These are phyloP conservation scores for Anarrhichthys ocellatus DNA, from an alignment of 2,113 vertebrate genomes.

Conservation along the genomic window DNA sequence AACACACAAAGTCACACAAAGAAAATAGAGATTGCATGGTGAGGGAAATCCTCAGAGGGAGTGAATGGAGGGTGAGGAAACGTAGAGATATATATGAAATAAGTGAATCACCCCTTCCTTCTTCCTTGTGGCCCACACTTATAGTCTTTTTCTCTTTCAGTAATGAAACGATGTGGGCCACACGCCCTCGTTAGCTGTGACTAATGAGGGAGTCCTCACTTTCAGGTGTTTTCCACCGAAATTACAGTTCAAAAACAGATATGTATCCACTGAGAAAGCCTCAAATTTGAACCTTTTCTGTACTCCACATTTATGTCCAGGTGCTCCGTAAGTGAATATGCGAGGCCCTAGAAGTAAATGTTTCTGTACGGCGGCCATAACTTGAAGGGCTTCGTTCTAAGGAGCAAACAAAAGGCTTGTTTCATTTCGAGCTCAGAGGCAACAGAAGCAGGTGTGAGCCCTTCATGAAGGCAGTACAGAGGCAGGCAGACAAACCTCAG, in stretches of 20 bases:
- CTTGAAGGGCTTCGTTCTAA: conserved; percentile 1
- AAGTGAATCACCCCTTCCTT: conserved; percentile 67
- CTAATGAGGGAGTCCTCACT: conserved; percentile 79
- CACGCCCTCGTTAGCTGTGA: conserved; percentile 61
- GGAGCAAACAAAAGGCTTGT: conserved; percentile 40
- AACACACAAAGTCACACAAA: not conserved
- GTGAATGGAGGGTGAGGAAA: conserved; percentile 58
- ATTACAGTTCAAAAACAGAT: conserved; percentile 39
- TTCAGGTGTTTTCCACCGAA: conserved; percentile 77
- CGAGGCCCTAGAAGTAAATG: not conserved
- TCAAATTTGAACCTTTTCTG: not conserved
- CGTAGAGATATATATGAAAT: conserved; percentile 39
- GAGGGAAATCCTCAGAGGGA: conserved; percentile 73
- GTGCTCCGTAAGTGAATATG: not conserved
- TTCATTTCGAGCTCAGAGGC: conserved; percentile 47
- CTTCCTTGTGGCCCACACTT: conserved; percentile 61
- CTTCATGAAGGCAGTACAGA: conserved; percentile 63
- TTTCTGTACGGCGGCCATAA: not conserved
- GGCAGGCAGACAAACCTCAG: conserved; percentile 76
- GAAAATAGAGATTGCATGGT: not conserved
- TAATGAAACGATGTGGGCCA: conserved; percentile 59
- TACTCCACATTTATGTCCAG: not conserved
- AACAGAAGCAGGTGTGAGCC: conserved; percentile 68
- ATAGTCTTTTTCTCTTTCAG: conserved; percentile 67
- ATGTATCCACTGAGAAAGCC: not conserved